Evolutionary conservation across 2,797 vertebrate genomes (phyloP), one percentile per base, ranked within the genome.

Genomic region (Poecile montanus): DNA sequence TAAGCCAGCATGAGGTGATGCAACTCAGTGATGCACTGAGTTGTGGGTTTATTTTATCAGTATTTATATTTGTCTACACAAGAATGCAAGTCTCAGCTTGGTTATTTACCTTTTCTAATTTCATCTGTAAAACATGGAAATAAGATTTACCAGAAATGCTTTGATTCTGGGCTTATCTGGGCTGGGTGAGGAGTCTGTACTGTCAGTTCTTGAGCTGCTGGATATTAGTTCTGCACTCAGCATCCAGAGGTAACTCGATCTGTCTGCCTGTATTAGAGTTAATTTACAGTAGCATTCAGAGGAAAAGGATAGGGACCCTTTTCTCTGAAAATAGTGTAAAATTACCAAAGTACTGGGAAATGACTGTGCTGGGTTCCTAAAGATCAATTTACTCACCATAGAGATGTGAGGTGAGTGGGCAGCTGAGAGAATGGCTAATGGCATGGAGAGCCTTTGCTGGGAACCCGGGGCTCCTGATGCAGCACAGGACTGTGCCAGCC

Each of bases 281-380:
- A 77, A 91, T 95, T 93, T 85, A n/a, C 83, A n/a, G 71, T 50
- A 78, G 32, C 91, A 36, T 94, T 78, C 76, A 88, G 76, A 78
- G 87, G 67, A 75, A 86, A 88, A 45, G 85, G 62, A 86, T 81
- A 78, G 44, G 85, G 87, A 58, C 76, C 91, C 34, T 95, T 75
- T 90, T 85, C 76, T 57, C 60, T 78, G 56, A 78, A 95, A 91
- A 86, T 60, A 91, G 92, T 88, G 83, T 78, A 84, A 93, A 96
- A 95, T 96, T 94, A 91, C 82, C 62, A 86, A 81, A 96, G 85
- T 86, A 75, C 87, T 93, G 93, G 73, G 85, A 93, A 88, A 92
- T 45, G 32, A 73, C 93, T 86, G 62, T 56, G 70, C 87, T 88
- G 56, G 3, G 66, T 92, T 93, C 70, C 79, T 86, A 32, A 73